A percentile compares a stretch with the other conserved stretches of the same genome.
These are phyloP conservation scores for Toxotes chatareus DNA, from an alignment of 2,113 vertebrate genomes.

Conservation along the genomic window DNA sequence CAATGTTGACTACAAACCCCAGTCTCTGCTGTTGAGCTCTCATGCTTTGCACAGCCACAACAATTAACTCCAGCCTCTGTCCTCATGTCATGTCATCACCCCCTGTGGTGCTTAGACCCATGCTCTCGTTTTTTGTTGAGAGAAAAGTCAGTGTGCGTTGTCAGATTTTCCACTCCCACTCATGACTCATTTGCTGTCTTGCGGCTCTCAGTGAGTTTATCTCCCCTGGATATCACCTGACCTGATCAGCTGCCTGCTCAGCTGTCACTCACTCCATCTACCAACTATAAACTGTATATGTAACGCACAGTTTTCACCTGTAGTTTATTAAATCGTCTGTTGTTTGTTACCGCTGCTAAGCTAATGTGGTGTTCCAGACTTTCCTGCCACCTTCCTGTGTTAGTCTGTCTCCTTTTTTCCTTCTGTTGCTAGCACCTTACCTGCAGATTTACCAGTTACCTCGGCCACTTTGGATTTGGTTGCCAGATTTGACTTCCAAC, in stretches of 20 bases:
- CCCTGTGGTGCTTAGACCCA: too few relatives aligned
- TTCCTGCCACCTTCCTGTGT: background rate
- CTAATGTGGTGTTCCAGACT: background rate
- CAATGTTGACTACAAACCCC: too few relatives aligned
- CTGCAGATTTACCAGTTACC: conserved; percentile 1
- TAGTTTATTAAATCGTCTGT: background rate
- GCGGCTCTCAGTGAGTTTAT: background rate
- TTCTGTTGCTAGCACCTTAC: background rate
- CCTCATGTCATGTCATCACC: background rate
- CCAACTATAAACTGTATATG: background rate
- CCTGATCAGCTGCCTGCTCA: conserved; percentile 6
- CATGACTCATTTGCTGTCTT: background rate
- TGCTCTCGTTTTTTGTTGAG: background rate
- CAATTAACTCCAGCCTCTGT: background rate
- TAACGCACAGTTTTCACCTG: background rate
- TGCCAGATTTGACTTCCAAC: background rate
- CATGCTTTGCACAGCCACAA: background rate
- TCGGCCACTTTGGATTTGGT: background rate
- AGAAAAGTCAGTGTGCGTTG: background rate
- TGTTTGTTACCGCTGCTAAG: background rate
- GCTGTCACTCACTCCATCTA: background rate
- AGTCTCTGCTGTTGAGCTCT: too few relatives aligned
- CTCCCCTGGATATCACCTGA: background rate
- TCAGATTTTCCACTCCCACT: background rate
- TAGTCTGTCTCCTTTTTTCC: background rate